phyloP scores from a whole-genome alignment of 2,888 invertebrate genomes.

The Neoscelio sp. region DNA sequence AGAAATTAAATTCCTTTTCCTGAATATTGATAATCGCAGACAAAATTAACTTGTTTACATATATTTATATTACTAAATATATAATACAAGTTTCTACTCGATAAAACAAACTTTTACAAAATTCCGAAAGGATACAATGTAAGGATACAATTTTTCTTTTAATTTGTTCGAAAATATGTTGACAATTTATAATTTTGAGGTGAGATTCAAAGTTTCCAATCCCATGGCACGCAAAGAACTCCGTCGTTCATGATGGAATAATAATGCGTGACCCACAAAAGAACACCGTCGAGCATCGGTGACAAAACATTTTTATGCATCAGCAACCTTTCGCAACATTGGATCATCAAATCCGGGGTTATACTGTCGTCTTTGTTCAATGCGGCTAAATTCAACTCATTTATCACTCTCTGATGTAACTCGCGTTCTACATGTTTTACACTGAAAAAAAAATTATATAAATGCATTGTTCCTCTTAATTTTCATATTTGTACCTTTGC shows the following conservation, averaged over 20 bases:
- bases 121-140: too few species aligned
- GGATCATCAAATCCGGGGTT: constrained; percentile 94
- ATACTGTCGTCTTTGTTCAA: constrained; percentile 95
- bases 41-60: too few species aligned
- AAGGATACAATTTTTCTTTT: too few species aligned
- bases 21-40: too few species aligned
- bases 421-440: constrained; percentile 92
- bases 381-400: constrained; percentile 88
- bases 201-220: constrained; percentile 88
- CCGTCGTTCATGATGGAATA: constrained; percentile 96
- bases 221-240: constrained; percentile 96
- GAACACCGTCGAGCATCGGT: constrained; percentile 86
- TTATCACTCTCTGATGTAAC: constrained; percentile 87
- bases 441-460: too few species aligned
- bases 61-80: too few species aligned
- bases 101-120: too few species aligned
- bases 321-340: constrained; percentile 90
- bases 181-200: too few species aligned
- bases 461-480: too few species aligned
- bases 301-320: constrained; percentile 83
- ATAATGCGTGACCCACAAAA: constrained; percentile 93
- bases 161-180: background rate
- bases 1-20: too few species aligned
- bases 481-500: too few species aligned
- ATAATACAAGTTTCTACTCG: too few species aligned